These are phyloP conservation scores for Platysteira castanea DNA, from an alignment of 2,113 vertebrate genomes.

Conservation along the genomic window DNA sequence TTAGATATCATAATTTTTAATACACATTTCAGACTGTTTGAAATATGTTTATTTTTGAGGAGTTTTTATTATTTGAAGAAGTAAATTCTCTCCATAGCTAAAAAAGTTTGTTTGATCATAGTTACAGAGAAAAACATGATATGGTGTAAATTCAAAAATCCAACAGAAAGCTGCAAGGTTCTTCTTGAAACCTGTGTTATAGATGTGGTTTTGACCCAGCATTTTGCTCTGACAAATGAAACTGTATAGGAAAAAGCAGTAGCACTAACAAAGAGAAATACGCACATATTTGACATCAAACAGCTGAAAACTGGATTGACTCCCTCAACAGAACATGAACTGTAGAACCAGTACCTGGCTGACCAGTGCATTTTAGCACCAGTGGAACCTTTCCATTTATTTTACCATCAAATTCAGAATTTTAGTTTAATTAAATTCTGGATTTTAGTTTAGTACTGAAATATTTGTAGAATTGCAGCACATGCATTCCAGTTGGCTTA, in stretches of 20 bases:
- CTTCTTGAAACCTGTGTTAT: neutral
- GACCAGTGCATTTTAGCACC: neutral
- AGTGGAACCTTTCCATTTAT: neutral
- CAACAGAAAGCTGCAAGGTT: neutral
- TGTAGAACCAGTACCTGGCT: neutral
- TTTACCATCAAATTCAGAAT: neutral
- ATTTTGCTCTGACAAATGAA: neutral
- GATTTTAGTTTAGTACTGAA: neutral
- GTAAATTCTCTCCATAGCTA: neutral
- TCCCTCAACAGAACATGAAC: neutral
- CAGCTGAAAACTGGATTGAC: neutral
- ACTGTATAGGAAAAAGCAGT: neutral
- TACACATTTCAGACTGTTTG: neutral
- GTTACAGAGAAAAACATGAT: neutral
- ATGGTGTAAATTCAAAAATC: neutral
- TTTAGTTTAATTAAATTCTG: neutral
- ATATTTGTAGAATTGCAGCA: neutral
- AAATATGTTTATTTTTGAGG: neutral
- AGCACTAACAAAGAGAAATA: neutral
- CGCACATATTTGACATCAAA: neutral
- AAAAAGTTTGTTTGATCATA: neutral
- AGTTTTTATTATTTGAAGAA: neutral
- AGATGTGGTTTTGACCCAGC: neutral
- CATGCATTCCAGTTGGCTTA: neutral
- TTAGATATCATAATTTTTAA: neutral